Percentiles rank a stretch among this genome's conserved stretches.
Evolutionary conservation across 2,797 vertebrate species (phyloP).

Genomic region (Squalus acanthias): DNA sequence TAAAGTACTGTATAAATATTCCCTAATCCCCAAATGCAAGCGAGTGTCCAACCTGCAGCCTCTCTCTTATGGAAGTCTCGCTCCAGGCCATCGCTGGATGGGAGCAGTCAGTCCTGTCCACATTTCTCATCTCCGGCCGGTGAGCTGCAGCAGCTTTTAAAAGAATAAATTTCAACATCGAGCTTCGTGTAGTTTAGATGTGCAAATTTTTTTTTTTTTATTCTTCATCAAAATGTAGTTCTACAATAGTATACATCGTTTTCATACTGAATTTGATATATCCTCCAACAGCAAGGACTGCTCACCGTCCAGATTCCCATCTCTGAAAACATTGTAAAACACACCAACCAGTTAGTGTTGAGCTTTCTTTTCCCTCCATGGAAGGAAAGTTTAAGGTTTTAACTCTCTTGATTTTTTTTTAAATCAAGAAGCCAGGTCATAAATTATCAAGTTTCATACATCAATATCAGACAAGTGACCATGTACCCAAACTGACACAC

Average conservation of each 20-base stretch:
- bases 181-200: background rate
- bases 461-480: background rate
- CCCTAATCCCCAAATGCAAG: background rate
- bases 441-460: conserved; percentile 1
- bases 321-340: background rate
- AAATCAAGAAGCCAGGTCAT: background rate
- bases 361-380: background rate
- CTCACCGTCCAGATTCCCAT: background rate
- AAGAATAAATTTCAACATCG: background rate
- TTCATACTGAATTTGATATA: conserved; percentile 30
- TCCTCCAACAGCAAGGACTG: conserved; percentile 8
- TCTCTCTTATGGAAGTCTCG: background rate
- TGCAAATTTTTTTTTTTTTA: conserved; percentile 37
- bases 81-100: too few relatives aligned
- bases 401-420: background rate
- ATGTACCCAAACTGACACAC: background rate
- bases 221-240: conserved; percentile 33
- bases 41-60: too few relatives aligned
- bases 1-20: background rate
- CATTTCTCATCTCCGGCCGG: background rate
- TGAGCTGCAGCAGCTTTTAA: background rate
- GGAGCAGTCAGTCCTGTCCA: background rate
- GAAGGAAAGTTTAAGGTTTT: conserved; percentile 11
- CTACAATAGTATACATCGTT: conserved; percentile 29
- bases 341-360: conserved; percentile 15